Conservation (phyloP, 2,113 vertebrate genomes). For the Trematomus loennbergii region DNA sequence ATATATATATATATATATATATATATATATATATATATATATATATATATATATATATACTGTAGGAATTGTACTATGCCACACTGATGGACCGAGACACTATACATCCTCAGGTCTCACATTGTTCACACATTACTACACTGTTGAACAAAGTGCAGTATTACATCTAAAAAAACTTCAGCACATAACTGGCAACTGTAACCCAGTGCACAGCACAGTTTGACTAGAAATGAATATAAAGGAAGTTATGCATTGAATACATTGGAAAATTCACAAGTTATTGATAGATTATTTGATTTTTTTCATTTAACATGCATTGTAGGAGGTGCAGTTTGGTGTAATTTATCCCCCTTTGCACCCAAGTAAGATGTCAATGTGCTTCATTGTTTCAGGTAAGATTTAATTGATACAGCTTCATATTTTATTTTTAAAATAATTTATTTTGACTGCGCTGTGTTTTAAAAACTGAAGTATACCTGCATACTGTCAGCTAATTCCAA, state of each 20-base stretch:
- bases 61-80: not conserved
- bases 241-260: not conserved
- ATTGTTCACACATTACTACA: constrained; percentile 1
- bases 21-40: too few species aligned
- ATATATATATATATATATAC: too few species aligned
- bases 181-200: not conserved
- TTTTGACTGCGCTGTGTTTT: too few species aligned
- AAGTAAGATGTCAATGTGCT: not conserved
- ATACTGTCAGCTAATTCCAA: not conserved
- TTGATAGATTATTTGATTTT: not conserved
- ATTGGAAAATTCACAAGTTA: not conserved
- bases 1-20: too few species aligned
- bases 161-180: constrained; percentile 20
- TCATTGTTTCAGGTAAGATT: not conserved
- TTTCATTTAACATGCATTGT: not conserved
- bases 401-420: not conserved
- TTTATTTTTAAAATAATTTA: not conserved
- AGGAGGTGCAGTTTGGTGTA: not conserved
- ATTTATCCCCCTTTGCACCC: not conserved
- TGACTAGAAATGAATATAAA: not conserved
- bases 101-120: not conserved
- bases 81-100: not conserved
- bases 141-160: constrained; percentile 2
- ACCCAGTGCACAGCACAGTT: not conserved
- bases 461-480: not conserved